Conservation (phyloP, 1,140 invertebrate species). For the Drosophila virilis region DNA sequence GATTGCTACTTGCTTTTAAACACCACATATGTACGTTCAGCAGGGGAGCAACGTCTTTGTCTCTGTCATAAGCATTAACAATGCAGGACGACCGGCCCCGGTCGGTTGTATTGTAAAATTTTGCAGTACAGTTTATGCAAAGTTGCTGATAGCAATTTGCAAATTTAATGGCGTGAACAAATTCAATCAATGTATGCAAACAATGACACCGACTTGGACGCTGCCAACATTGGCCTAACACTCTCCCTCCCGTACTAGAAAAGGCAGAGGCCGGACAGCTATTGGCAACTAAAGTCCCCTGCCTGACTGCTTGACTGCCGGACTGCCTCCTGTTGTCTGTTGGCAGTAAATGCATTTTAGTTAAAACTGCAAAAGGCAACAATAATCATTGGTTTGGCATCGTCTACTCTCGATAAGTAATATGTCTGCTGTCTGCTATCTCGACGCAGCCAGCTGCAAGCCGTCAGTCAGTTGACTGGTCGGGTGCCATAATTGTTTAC, state of each 20-base stretch:
- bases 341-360: conserved; percentile 55
- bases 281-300: conserved; percentile 4
- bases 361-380: conserved; percentile 73
- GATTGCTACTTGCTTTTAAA: conserved; percentile 36
- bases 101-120: conserved; percentile 61
- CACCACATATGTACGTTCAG: background rate
- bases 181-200: conserved; percentile 84
- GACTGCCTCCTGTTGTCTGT: background rate
- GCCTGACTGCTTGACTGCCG: background rate
- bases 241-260: conserved; percentile 13
- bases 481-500: conserved; percentile 69
- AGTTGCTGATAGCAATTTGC: conserved; percentile 83
- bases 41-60: conserved; percentile 12
- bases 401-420: conserved; percentile 67
- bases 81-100: conserved; percentile 31
- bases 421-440: conserved; percentile 62
- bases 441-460: conserved; percentile 13
- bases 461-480: conserved; percentile 1
- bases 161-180: conserved; percentile 84
- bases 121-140: conserved; percentile 77
- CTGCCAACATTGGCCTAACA: conserved; percentile 36
- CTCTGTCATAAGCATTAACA: conserved; percentile 58
- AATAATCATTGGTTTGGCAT: conserved; percentile 76
- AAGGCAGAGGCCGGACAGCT: conserved; percentile 21
- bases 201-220: conserved; percentile 60